Base-by-base conservation (phyloP, 2,888 invertebrate species). In the Lithophane ornitopus region DNA sequence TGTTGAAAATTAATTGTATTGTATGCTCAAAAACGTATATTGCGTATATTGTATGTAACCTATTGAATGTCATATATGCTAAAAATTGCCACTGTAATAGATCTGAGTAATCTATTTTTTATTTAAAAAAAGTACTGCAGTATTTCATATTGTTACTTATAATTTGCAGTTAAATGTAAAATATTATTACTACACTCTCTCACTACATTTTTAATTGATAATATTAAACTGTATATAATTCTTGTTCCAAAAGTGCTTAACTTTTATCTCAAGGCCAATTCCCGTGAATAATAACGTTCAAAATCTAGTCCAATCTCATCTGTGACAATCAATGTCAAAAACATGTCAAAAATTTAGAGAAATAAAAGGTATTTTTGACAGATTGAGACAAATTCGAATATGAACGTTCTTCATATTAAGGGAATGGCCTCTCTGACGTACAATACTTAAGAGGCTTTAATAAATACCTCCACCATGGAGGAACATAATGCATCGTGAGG, bases 401-500 rank as follows among this genome's bases (percentile, higher is more conserved):
- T 9, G 1, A 41, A 41, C 41, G 41, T 41, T 41, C 41, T 41
- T 44, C 44, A 44, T 44, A 44, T 4, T 44, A 44, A 14, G 3
- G 44, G 44, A 44, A 44, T 44, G 2, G 44, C 44, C 14, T 44
- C 28, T 59, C 28, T 59, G 41, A 28, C 8, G n/a, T 39, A 28
- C 7, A 54, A 8, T 52, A 26, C 3, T 14, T 67, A 67, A 81
- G 34, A 34, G 12, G 34, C 26, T 65, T 63, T 22, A 63, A 9
- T 46, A 54, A n/a, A 49, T 59, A 52, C 28, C 26, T 56, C 22
- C 19, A 39, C 3, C 39, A 58, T 39, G 52, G 63, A 79, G 61
- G 6, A 77, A 74, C 11, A 81, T 75, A 80, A 77, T 76, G 71
- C 80, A 74, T 71, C 62, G 49, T 63, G 59, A 71, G 76, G 72